These are phyloP conservation scores for Scopus umbretta DNA, from an alignment of 2,113 vertebrate species.

Conservation along the genomic window DNA sequence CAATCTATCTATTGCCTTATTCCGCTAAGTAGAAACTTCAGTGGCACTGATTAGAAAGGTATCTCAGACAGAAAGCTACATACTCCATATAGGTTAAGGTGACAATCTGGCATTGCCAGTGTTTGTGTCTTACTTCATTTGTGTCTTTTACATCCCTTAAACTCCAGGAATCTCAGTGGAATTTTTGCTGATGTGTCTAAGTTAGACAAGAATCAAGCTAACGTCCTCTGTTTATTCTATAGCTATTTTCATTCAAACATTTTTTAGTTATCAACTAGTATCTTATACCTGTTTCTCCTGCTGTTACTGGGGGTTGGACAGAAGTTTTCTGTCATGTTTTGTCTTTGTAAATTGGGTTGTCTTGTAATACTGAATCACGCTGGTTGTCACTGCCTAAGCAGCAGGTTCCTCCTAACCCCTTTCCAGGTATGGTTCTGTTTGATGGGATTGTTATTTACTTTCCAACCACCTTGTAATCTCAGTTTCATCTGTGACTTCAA, in stretches of 20 bases:
- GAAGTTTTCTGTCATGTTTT: not conserved
- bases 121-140: not conserved
- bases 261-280: not conserved
- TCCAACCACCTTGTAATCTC: not conserved
- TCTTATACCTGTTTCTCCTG: not conserved
- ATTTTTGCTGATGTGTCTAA: not conserved
- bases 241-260: not conserved
- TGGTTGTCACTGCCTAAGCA: not conserved
- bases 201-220: not conserved
- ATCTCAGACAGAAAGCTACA: not conserved
- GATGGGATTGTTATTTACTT: slow-evolving; percentile 25
- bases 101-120: not conserved
- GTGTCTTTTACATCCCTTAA: not conserved
- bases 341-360: not conserved
- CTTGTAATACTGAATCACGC: not conserved
- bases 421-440: not conserved
- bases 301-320: not conserved
- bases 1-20: not conserved
- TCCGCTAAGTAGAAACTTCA: not conserved
- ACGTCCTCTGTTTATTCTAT: not conserved
- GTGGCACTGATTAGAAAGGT: not conserved
- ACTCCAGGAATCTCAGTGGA: not conserved
- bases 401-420: not conserved
- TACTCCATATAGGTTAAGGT: not conserved
- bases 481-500: slow-evolving; percentile 13